These are phyloP conservation scores for Trogon surrucura DNA, from an alignment of 2,113 vertebrate species.

Conservation along the genomic window DNA sequence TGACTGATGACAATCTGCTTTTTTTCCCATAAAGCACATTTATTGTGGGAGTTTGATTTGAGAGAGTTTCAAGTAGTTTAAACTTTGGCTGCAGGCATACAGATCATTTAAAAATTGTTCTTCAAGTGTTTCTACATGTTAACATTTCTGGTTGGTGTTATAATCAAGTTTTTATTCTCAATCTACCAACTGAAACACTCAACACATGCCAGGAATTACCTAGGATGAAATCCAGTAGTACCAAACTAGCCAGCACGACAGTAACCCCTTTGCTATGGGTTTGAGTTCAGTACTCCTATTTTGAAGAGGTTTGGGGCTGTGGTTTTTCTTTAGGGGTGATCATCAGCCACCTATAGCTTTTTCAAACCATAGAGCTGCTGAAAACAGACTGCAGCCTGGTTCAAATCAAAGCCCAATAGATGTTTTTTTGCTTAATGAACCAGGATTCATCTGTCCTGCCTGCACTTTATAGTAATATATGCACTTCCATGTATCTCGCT, in stretches of 20 bases:
- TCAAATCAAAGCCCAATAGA: neutral
- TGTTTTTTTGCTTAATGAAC: neutral
- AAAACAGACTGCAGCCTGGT: neutral
- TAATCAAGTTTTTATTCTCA: constrained; percentile 6
- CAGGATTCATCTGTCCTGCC: neutral
- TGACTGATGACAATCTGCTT: constrained; percentile 62
- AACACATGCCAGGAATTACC: neutral
- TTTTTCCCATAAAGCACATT: constrained; percentile 63
- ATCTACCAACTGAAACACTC: neutral
- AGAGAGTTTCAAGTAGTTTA: constrained; percentile 66
- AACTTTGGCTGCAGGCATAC: constrained; percentile 56
- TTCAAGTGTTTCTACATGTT: constrained; percentile 16
- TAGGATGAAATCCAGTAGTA: neutral
- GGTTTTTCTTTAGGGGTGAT: neutral
- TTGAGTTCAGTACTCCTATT: neutral
- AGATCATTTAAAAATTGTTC: constrained; percentile 52
- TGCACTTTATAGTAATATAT: neutral
- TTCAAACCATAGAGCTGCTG: neutral
- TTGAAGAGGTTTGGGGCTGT: neutral
- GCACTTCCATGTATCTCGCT: neutral
- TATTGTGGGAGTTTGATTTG: constrained; percentile 69
- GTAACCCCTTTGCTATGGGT: neutral
- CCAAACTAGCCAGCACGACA: neutral
- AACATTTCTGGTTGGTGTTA: neutral
- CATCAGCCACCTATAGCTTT: neutral